Evolutionary conservation across 2,797 vertebrate genomes (phyloP).

Genomic region (Chelidonichthys spinosus): DNA sequence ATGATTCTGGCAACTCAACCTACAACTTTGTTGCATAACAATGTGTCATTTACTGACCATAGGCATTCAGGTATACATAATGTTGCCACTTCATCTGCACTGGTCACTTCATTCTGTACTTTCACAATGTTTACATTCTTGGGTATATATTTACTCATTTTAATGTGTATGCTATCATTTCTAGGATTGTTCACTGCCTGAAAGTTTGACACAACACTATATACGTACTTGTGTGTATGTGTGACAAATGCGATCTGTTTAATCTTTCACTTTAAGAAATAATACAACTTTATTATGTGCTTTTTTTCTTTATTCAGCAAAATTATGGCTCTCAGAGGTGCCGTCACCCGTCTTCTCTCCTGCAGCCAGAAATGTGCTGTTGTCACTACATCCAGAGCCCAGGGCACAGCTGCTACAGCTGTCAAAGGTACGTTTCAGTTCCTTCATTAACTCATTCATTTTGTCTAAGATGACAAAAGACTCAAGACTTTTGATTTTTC

Average conservation of each 20-base stretch:
- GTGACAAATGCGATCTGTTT: not conserved
- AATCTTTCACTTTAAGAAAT: not conserved
- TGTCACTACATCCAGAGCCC: conserved; percentile 67
- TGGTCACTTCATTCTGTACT: not conserved
- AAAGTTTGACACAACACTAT: not conserved
- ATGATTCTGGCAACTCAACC: not conserved
- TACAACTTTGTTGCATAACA: not conserved
- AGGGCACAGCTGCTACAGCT: conserved; percentile 72
- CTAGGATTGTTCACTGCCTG: not conserved
- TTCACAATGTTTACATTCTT: not conserved
- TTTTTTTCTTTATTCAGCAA: conserved; percentile 7
- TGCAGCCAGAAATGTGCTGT: conserved; percentile 69
- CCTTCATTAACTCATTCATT: not conserved
- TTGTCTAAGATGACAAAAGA: too few species aligned
- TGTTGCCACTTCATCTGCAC: not conserved
- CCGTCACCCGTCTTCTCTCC: conserved; percentile 70
- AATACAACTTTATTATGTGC: accelerated
- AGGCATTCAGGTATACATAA: not conserved
- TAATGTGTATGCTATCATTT: not conserved
- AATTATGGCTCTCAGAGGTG: conserved; percentile 82
- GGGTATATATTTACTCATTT: not conserved
- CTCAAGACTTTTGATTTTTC: not conserved
- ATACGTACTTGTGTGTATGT: not conserved
- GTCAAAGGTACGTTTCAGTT: conserved; percentile 50
- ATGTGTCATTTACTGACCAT: not conserved